Percentiles rank a stretch among this genome's conserved stretches.
phyloP scores from a whole-genome alignment of 2,888 invertebrate species.

The Limnephilus rhombicus region DNA sequence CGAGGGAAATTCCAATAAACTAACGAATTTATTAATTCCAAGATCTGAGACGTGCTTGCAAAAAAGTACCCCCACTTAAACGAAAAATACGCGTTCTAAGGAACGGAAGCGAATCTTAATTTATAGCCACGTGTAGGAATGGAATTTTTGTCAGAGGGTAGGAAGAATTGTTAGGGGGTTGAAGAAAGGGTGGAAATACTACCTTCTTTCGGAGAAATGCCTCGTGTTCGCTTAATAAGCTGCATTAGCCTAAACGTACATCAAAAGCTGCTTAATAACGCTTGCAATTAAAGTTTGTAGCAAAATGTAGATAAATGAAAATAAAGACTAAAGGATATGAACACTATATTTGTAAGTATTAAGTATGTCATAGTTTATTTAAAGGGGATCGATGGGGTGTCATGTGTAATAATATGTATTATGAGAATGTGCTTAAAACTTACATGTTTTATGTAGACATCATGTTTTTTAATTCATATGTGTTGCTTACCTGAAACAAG shows the following conservation, averaged over 20 bases:
- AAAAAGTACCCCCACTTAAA: conserved; percentile 11
- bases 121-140: conserved; percentile 48
- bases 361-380: background rate
- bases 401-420: background rate
- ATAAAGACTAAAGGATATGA: background rate
- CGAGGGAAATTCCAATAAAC: background rate
- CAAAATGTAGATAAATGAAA: background rate
- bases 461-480: background rate
- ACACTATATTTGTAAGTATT: background rate
- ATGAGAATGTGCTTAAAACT: background rate
- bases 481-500: conserved; percentile 50
- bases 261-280: background rate
- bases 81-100: conserved; percentile 37
- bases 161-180: conserved; percentile 13
- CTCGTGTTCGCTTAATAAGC: conserved; percentile 7
- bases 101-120: conserved; percentile 61
- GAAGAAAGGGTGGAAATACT: background rate
- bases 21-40: background rate
- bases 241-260: background rate
- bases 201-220: background rate
- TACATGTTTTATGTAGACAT: background rate
- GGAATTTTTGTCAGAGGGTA: conserved; percentile 29
- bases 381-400: background rate
- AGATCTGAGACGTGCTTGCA: background rate
- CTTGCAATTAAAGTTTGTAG: background rate